Evolutionary conservation across 2,888 invertebrate genomes (phyloP), one percentile per base, ranked within the genome.

Genomic region (Athalia circularis): DNA sequence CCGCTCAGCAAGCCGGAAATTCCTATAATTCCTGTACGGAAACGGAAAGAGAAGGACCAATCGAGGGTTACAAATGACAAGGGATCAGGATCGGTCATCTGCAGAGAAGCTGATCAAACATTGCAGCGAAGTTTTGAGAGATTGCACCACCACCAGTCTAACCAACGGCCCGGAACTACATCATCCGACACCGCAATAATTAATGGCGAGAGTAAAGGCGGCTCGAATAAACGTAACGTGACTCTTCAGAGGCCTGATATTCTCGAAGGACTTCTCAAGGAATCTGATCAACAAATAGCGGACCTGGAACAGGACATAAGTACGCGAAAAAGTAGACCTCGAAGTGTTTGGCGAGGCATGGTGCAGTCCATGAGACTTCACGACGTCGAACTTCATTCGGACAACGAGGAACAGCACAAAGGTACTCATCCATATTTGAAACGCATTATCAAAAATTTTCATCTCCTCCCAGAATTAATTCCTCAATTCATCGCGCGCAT

Each of bases 331-430:
- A 83, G 87, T 52, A 61, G 75, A 61, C 83, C 86, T 4, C 80
- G 87, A 48, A 87, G 83, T 62, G 86, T 87, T 68, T 88, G 88
- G 88, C 81, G 86, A 64, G 87, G 87, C 15, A 86, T 88, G 80
- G 86, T 88, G 11, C 88, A 88, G 67, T 88, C 88, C 0, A 87
- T 88, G 85, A 86, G 85, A 61, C 81, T 88, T 8, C 85, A 87
- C 78, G 88, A 88, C 50, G 87, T 85, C 0, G 88, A 88, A 64
- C 83, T 87, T 7, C 87, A 86, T 77, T 88, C 88, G 4, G 88
- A 88, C 70, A 86, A 83, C 82, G 89, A 88, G 79, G 88, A 88
- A 8, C 85, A 87, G 11, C 84, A 84, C 29, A 89, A 88, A 82
- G 88, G 88, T 87, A 77, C 5, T 4, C 7, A 64, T 8, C 5